Percentiles rank a stretch among this genome's conserved stretches.
Evolutionary conservation across 2,888 invertebrate genomes (phyloP).

Genomic region (Drosophila acutilabella): DNA sequence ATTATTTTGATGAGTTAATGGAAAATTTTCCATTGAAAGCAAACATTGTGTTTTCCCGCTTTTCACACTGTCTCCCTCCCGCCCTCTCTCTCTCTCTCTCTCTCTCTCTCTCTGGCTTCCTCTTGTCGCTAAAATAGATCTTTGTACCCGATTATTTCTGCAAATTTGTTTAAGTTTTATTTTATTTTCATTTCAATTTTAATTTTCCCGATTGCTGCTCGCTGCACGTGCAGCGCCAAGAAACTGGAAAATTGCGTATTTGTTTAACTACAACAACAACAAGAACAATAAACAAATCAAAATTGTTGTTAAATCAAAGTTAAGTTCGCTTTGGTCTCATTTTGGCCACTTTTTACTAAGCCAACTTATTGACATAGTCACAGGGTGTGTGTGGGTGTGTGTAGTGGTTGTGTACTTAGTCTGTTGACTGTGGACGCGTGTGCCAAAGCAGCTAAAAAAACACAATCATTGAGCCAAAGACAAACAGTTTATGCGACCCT

Average conservation of each 20-base stretch:
- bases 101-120: neutral
- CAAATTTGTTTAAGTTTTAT: conserved; percentile 25
- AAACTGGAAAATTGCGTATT: conserved; percentile 72
- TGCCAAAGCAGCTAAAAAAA: conserved; percentile 41
- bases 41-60: conserved; percentile 12
- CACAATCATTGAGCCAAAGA: conserved; percentile 72
- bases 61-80: too few relatives aligned
- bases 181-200: conserved; percentile 74
- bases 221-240: conserved; percentile 67
- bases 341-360: conserved; percentile 31
- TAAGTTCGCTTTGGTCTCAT: conserved; percentile 41
- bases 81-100: neutral
- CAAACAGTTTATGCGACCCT: conserved; percentile 79
- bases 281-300: conserved; percentile 7
- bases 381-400: conserved; percentile 13
- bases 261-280: conserved; percentile 54
- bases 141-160: conserved; percentile 42
- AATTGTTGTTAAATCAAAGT: conserved; percentile 35
- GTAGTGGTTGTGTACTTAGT: conserved; percentile 27
- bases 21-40: conserved; percentile 63
- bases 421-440: conserved; percentile 76
- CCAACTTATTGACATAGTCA: conserved; percentile 47
- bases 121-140: neutral
- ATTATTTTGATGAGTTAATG: conserved; percentile 70
- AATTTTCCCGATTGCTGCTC: conserved; percentile 67